Evolutionary conservation across 2,888 invertebrate genomes (phyloP).

Genomic region (Drosophila suboccidentalis): DNA sequence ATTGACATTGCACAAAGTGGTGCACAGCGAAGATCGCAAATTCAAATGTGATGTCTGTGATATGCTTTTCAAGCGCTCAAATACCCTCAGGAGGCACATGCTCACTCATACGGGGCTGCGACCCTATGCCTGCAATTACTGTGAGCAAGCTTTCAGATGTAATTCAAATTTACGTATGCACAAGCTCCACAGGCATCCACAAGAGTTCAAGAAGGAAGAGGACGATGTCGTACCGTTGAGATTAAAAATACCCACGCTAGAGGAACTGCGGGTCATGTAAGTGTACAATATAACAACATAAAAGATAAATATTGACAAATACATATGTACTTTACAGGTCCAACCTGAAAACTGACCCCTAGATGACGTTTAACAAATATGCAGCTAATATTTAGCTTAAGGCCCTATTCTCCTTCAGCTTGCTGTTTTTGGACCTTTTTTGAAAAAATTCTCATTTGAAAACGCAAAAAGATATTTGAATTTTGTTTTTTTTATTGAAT

Average conservation of each 20-base stretch:
- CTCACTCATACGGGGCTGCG: slow-evolving; percentile 84
- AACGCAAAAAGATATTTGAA: no score
- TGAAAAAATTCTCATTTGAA: no score
- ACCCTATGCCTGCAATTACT: slow-evolving; percentile 84
- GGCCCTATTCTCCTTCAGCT: no score
- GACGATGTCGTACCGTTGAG: slow-evolving; percentile 59
- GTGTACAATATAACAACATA: slow-evolving; percentile 3
- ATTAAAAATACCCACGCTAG: slow-evolving; percentile 82
- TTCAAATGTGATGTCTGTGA: slow-evolving; percentile 84
- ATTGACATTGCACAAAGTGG: slow-evolving; percentile 85
- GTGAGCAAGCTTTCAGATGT: slow-evolving; percentile 84
- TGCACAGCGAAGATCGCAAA: slow-evolving; percentile 83
- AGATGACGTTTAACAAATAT: neutral
- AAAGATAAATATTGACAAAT: neutral
- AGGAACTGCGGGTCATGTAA: slow-evolving; percentile 83
- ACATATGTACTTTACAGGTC: slow-evolving; percentile 30
- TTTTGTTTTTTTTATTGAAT: no score
- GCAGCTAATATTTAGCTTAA: neutral
- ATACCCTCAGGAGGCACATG: slow-evolving; percentile 84
- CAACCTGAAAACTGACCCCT: slow-evolving; percentile 24
- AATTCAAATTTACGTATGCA: slow-evolving; percentile 85
- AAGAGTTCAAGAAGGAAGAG: slow-evolving; percentile 82
- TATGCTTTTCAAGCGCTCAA: slow-evolving; percentile 84
- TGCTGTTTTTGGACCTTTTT: no score
- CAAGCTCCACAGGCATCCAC: slow-evolving; percentile 83